Conservation (phyloP, 2,797 vertebrate species). For the Hipposideros larvatus region DNA sequence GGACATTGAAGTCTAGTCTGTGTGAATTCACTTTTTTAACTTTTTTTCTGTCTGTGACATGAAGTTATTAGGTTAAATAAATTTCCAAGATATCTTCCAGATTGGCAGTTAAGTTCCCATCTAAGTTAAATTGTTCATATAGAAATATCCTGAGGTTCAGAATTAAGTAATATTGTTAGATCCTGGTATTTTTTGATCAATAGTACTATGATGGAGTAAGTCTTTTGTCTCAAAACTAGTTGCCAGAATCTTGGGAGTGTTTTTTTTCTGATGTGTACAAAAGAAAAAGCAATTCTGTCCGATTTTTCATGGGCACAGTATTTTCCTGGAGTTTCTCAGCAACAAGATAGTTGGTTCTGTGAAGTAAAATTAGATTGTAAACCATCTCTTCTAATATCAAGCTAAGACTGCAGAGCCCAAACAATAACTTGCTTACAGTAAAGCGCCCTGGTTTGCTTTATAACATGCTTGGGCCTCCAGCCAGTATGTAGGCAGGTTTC, state of each 20-base stretch:
- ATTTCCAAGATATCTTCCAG: background rate
- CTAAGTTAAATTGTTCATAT: background rate
- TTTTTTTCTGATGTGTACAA: background rate
- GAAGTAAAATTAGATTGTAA: background rate
- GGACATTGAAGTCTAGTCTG: background rate
- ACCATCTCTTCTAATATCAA: background rate
- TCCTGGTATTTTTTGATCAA: background rate
- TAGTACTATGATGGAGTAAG: background rate
- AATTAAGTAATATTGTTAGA: background rate
- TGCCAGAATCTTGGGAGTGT: background rate
- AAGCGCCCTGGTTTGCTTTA: background rate
- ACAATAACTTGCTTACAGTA: background rate
- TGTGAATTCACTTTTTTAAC: background rate
- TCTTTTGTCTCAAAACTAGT: constrained; percentile 11
- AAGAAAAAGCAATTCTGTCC: background rate
- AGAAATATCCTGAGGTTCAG: background rate
- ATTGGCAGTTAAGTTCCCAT: background rate
- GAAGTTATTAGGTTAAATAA: background rate
- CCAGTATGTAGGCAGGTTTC: background rate
- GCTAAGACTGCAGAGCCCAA: background rate
- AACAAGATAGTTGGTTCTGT: constrained; percentile 17
- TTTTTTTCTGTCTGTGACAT: background rate
- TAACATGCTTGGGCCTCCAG: background rate
- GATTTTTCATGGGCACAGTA: background rate
- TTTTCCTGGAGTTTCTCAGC: constrained; percentile 4